Evolutionary conservation across 1,140 invertebrate genomes (phyloP).

Genomic region (Fopius arisanus): DNA sequence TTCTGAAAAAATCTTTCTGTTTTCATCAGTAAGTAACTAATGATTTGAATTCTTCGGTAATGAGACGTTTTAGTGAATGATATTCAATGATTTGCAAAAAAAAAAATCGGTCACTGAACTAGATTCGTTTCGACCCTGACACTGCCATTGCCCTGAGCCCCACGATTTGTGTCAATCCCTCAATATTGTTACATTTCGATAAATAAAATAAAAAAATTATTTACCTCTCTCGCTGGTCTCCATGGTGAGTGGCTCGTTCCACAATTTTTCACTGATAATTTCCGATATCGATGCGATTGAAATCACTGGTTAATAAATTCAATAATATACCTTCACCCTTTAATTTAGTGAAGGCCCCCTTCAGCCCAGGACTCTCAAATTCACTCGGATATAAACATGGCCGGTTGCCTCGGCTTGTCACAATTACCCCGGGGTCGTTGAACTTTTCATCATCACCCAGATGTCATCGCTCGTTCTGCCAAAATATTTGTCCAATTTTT

Average conservation of each 20-base stretch:
- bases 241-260: constrained; percentile 39
- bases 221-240: constrained; percentile 61
- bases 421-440: constrained; percentile 54
- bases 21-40: too few species aligned
- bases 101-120: constrained; percentile 60
- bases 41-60: not conserved
- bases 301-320: not conserved
- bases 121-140: constrained; percentile 63
- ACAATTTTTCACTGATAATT: not conserved
- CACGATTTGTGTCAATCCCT: constrained; percentile 53
- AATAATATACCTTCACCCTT: not conserved
- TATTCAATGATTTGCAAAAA: not conserved
- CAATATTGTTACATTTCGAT: constrained; percentile 46
- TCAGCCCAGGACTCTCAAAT: constrained; percentile 44
- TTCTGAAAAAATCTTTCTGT: too few species aligned
- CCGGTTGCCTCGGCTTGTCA: constrained; percentile 54
- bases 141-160: constrained; percentile 63
- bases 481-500: not conserved
- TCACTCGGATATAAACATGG: constrained; percentile 59
- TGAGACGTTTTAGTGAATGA: not conserved
- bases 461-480: not conserved
- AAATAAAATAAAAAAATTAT: constrained; percentile 35
- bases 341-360: constrained; percentile 8
- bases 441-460: constrained; percentile 41
- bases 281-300: not conserved